A percentile compares a stretch with the other conserved stretches of the same genome.
Evolutionary conservation across 2,888 invertebrate species (phyloP).

Genomic region (Luperina testacea): DNA sequence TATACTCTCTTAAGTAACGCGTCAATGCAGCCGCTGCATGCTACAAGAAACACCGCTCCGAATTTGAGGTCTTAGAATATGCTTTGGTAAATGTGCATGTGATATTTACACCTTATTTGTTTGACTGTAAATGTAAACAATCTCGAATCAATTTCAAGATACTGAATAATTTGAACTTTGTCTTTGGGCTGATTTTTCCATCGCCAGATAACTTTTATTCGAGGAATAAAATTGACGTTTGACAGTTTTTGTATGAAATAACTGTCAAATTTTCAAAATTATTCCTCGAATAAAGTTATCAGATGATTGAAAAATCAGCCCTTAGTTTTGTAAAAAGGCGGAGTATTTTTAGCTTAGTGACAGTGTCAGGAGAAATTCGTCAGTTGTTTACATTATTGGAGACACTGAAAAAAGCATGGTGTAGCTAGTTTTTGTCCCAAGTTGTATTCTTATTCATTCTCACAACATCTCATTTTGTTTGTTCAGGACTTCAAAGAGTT

Average conservation of each 20-base stretch:
- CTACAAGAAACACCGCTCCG: not conserved
- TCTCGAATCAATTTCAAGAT: constrained; percentile 20
- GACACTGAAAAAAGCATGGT: constrained; percentile 9
- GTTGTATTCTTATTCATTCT: constrained; percentile 86
- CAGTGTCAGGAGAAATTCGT: not conserved
- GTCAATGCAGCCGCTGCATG: not conserved
- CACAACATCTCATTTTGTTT: constrained; percentile 74
- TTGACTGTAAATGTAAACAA: constrained; percentile 39
- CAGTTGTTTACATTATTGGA: constrained; percentile 39
- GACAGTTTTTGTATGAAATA: too few species aligned
- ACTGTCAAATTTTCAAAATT: too few species aligned
- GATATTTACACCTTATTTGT: not conserved
- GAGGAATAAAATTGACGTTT: too few species aligned
- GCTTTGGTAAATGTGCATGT: constrained; percentile 38
- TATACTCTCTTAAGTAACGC: not conserved
- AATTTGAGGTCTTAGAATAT: constrained; percentile 16
- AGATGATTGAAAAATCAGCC: too few species aligned
- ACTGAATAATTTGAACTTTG: not conserved
- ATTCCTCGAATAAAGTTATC: too few species aligned
- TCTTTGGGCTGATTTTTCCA: too few species aligned
- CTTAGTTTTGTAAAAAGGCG: too few species aligned
- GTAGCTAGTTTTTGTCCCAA: constrained; percentile 33
- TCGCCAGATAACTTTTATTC: too few species aligned
- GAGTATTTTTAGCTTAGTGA: not conserved
- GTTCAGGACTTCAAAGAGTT: constrained; percentile 88